phyloP scores from a whole-genome alignment of 2,797 vertebrate species.

The Dendrocincla fuliginosa region DNA sequence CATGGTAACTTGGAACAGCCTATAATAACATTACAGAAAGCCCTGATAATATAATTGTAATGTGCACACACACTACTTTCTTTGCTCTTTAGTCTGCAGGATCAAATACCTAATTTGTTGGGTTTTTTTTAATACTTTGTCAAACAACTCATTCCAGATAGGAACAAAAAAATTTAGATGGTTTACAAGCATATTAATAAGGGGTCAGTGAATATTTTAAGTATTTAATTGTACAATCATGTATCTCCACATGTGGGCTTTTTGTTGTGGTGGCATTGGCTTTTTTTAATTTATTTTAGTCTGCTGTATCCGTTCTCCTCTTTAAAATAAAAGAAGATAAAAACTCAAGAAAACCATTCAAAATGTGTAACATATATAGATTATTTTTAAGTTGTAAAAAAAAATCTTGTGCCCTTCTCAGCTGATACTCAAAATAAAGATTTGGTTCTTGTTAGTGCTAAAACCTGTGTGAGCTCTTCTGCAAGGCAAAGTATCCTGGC shows the following conservation, averaged over 20 bases:
- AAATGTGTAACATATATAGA: neutral
- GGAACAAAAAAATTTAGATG: neutral
- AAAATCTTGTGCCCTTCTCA: neutral
- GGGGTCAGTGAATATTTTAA: neutral
- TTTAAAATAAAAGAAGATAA: neutral
- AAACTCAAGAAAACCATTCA: neutral
- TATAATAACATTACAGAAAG: constrained; percentile 67
- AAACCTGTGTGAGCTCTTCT: neutral
- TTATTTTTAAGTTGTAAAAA: neutral
- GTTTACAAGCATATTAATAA: neutral
- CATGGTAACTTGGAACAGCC: constrained; percentile 65
- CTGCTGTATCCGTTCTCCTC: neutral
- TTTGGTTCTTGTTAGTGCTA: neutral
- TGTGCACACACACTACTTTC: constrained; percentile 1
- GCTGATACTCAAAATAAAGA: neutral
- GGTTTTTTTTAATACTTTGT: neutral
- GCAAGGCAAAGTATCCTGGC: neutral
- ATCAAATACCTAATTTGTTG: constrained; percentile 21
- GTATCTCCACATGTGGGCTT: neutral
- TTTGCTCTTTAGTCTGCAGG: constrained; percentile 16
- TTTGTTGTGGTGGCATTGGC: neutral
- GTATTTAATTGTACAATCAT: neutral
- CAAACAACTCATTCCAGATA: neutral
- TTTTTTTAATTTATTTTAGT: neutral
- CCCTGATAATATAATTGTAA: constrained; percentile 64